Evolutionary conservation across 2,113 vertebrate species (phyloP).

Genomic region (Abramis brama): DNA sequence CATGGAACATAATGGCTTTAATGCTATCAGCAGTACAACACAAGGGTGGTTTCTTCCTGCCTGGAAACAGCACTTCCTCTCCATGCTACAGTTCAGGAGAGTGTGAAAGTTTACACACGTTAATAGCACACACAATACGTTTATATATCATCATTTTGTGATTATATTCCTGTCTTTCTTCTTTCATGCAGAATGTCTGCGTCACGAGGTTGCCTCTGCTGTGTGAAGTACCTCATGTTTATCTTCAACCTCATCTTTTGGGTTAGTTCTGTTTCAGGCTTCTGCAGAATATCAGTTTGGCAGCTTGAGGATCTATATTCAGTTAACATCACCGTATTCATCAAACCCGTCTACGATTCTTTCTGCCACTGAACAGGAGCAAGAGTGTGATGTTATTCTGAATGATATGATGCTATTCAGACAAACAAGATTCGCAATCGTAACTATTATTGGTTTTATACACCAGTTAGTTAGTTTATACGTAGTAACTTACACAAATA

Average conservation of each 20-base stretch:
- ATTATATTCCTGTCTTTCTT: slow-evolving; percentile 28
- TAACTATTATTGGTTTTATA: neutral
- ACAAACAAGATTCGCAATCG: neutral
- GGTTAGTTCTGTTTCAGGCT: slow-evolving; percentile 71
- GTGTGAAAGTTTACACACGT: slow-evolving; percentile 5
- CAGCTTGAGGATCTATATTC: neutral
- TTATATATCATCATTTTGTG: neutral
- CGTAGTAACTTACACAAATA: neutral
- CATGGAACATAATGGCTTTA: slow-evolving; percentile 59
- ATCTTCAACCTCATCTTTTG: slow-evolving; percentile 87
- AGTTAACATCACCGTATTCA: neutral
- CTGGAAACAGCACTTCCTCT: slow-evolving; percentile 70
- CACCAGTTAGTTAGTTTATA: neutral
- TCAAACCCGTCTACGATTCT: neutral
- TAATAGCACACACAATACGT: neutral
- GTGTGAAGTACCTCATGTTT: slow-evolving; percentile 84
- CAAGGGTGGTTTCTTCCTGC: slow-evolving; percentile 74
- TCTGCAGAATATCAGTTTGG: neutral
- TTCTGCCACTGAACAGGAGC: too few species aligned
- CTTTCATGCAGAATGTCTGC: slow-evolving; percentile 69
- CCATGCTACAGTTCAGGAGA: slow-evolving; percentile 45
- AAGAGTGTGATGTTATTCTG: neutral
- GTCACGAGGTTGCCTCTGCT: slow-evolving; percentile 76
- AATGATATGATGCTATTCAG: neutral
- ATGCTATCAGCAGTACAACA: slow-evolving; percentile 45